Evolutionary conservation across 2,113 vertebrate genomes (phyloP).

Genomic region (Oncorhynchus masou): DNA sequence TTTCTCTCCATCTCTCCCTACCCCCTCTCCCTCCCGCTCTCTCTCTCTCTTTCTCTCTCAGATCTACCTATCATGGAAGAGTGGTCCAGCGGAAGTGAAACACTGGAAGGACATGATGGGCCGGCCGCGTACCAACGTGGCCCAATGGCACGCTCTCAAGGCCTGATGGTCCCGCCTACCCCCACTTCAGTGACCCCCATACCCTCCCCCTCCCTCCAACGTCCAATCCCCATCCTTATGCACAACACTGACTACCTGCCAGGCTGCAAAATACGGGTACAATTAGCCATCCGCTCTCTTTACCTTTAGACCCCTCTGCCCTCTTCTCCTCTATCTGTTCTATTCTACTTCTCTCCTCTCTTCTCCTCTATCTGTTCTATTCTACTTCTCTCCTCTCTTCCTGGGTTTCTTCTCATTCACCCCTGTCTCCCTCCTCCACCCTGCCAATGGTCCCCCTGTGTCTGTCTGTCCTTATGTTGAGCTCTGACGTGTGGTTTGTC

Average conservation of each 20-base stretch:
- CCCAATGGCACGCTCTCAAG: constrained; percentile 98
- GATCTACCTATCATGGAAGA: constrained; percentile 99
- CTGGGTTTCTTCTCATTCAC: constrained; percentile 23
- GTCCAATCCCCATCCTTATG: constrained; percentile 60
- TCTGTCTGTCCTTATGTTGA: constrained; percentile 17
- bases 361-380: background rate
- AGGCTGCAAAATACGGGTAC: constrained; percentile 75
- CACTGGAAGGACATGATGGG: constrained; percentile 99
- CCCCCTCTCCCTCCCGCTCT: constrained; percentile 12
- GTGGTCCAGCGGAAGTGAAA: constrained; percentile 94
- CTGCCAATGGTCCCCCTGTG: constrained; percentile 18
- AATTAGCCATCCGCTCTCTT: constrained; percentile 75
- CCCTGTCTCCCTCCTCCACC: constrained; percentile 3
- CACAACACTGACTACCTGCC: constrained; percentile 77
- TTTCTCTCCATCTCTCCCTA: background rate
- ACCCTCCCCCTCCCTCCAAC: background rate
- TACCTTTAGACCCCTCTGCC: constrained; percentile 34
- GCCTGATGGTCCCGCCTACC: constrained; percentile 77
- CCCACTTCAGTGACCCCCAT: background rate
- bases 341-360: too few species aligned
- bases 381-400: constrained; percentile 6
- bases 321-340: too few species aligned
- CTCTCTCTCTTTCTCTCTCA: constrained; percentile 49
- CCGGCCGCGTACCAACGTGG: constrained; percentile 90
- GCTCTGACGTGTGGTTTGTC: constrained; percentile 26